Base-by-base conservation (phyloP, 2,888 invertebrate species). In the Empis livida region DNA sequence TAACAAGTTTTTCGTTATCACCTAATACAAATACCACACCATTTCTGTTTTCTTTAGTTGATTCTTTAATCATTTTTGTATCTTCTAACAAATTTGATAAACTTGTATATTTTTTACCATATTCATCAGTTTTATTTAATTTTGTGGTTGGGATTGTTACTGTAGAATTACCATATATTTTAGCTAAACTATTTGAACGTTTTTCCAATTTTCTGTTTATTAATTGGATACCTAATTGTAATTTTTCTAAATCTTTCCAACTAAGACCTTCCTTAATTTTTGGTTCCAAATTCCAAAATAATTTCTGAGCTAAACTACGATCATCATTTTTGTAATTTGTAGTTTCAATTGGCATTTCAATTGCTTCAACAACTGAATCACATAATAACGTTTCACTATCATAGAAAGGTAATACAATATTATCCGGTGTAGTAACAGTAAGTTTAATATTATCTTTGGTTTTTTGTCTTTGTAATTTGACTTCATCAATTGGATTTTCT, bases 11-110 rank as follows among this genome's bases (percentile, higher is more conserved):
- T 53, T 84, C 84, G 58, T 82, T 75, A 48, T 84, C 84, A 16
- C 84, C 84, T 42, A 84, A 62, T 5, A 83, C 80, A 62, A 84
- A 84, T 10, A 84, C 70, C 0, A 84, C 84, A 30, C 65, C 61
- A 5, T 57, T 60, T 6, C 52, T 55, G 27, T 57, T 59, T n/a
- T 58, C 58, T 20, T 65, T 64, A 42, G 62, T 63, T 43, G 64
- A 61, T 37, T 62, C 61, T 51, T 64, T 27, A 27, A 27, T 27
- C 5, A 4, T 27, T 27, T 27, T 27, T 27, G 5, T 9, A 27
- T 27, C 23, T 2, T 27, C 23, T 27, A 27, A 68, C 35, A 67
- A 55, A 58, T 65, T 63, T 1, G 68, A 68, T 2, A 69, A 56
- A 17, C 67, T 68, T 17, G 64, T 54, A 23, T 64, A 60, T 1